These are phyloP conservation scores for Staurois parvus DNA, from an alignment of 2,797 vertebrate genomes.

Conservation along the genomic window DNA sequence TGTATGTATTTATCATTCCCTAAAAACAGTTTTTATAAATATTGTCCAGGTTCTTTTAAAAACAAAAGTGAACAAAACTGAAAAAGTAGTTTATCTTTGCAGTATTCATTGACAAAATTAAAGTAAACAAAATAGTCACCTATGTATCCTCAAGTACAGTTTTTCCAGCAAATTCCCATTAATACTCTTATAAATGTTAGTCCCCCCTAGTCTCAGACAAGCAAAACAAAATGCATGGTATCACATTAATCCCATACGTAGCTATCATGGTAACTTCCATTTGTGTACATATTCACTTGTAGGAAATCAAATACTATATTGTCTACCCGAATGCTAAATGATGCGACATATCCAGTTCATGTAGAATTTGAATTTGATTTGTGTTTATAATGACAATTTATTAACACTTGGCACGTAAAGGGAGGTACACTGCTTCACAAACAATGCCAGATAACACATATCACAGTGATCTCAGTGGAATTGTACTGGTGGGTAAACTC, in stretches of 20 bases:
- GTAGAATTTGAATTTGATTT: not conserved
- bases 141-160: constrained; percentile 4
- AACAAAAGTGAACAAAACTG: not conserved
- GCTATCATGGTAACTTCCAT: not conserved
- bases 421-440: not conserved
- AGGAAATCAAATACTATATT: not conserved
- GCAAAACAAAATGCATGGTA: not conserved
- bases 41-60: not conserved
- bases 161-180: not conserved
- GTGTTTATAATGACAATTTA: not conserved
- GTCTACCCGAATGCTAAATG: not conserved
- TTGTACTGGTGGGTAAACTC: constrained; percentile 58
- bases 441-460: not conserved
- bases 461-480: constrained; percentile 33
- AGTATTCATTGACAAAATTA: not conserved
- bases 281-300: not conserved
- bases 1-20: not conserved
- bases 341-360: not conserved
- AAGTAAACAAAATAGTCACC: constrained; percentile 21
- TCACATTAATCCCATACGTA: not conserved
- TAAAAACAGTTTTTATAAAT: not conserved
- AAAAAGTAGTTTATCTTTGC: not conserved
- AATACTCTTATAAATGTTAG: not conserved
- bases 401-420: not conserved
- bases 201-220: not conserved